Conservation (phyloP, 2,888 invertebrate species). For the Pyrrhia umbra region DNA sequence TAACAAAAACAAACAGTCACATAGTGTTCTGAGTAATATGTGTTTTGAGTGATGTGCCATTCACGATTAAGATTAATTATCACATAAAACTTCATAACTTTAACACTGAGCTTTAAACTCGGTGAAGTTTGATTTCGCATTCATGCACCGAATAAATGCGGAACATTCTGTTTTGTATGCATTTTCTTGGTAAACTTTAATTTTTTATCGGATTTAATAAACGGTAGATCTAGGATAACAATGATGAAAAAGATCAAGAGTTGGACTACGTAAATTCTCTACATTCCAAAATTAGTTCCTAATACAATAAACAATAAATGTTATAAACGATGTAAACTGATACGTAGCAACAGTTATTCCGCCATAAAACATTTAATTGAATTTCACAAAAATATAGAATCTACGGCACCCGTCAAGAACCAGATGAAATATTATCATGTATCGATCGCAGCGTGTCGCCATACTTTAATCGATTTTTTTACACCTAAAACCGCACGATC, state of each 20-base stretch:
- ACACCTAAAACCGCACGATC: conserved; percentile 89
- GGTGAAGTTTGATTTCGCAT: background rate
- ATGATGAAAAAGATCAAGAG: conserved; percentile 27
- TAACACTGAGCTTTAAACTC: background rate
- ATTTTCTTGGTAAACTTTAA: conserved; percentile 11
- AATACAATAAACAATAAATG: conserved; percentile 74
- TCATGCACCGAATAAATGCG: background rate
- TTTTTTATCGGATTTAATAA: background rate
- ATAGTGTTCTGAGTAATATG: conserved; percentile 32
- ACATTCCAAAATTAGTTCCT: conserved; percentile 71
- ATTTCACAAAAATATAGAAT: conserved; percentile 87
- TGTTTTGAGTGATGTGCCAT: conserved; percentile 24
- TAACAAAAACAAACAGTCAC: conserved; percentile 51
- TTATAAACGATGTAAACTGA: conserved; percentile 82
- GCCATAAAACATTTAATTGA: conserved; percentile 86
- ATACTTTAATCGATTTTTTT: conserved; percentile 89
- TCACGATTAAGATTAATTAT: conserved; percentile 4
- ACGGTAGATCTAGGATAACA: background rate
- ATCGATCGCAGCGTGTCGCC: conserved; percentile 90
- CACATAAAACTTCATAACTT: background rate
- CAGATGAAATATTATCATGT: conserved; percentile 88
- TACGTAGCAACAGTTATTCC: conserved; percentile 81
- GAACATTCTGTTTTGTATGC: background rate
- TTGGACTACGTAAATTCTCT: conserved; percentile 67
- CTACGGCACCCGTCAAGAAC: conserved; percentile 81